Evolutionary conservation across 2,113 vertebrate genomes (phyloP).

Genomic region (Natator depressus): DNA sequence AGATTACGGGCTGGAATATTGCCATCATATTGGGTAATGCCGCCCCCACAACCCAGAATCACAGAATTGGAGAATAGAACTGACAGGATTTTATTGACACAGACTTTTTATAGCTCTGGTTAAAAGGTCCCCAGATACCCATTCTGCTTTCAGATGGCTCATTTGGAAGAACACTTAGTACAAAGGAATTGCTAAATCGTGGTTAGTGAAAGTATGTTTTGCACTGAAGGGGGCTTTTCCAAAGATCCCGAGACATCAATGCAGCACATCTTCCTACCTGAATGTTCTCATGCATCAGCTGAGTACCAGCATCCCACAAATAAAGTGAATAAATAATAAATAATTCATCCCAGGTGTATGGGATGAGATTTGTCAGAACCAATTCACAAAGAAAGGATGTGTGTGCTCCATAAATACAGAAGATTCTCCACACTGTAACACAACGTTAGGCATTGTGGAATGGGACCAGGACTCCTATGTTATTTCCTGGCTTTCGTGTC

Average conservation of each 20-base stretch:
- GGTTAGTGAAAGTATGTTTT: conserved; percentile 51
- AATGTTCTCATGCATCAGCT: neutral
- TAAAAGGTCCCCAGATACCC: conserved; percentile 71
- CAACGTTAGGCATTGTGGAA: neutral
- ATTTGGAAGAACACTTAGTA: conserved; percentile 36
- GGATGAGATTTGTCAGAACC: neutral
- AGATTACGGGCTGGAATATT: conserved; percentile 65
- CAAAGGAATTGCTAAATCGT: conserved; percentile 45
- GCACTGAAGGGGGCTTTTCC: conserved; percentile 33
- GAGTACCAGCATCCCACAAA: neutral
- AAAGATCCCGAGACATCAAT: neutral
- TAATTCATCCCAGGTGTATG: neutral
- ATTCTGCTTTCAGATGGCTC: conserved; percentile 52
- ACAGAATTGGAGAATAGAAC: conserved; percentile 58
- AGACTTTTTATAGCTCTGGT: conserved; percentile 72
- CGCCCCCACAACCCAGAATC: conserved; percentile 46
- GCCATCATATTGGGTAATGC: conserved; percentile 60
- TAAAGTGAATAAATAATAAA: neutral
- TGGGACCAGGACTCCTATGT: neutral
- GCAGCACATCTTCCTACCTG: neutral
- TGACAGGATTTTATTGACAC: conserved; percentile 71
- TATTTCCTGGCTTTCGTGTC: neutral
- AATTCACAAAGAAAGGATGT: neutral
- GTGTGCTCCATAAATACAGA: neutral
- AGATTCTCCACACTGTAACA: neutral